A percentile compares a stretch with the other conserved stretches of the same genome.
These are phyloP conservation scores for Erynnis tages DNA, from an alignment of 2,888 invertebrate species.

Conservation along the genomic window DNA sequence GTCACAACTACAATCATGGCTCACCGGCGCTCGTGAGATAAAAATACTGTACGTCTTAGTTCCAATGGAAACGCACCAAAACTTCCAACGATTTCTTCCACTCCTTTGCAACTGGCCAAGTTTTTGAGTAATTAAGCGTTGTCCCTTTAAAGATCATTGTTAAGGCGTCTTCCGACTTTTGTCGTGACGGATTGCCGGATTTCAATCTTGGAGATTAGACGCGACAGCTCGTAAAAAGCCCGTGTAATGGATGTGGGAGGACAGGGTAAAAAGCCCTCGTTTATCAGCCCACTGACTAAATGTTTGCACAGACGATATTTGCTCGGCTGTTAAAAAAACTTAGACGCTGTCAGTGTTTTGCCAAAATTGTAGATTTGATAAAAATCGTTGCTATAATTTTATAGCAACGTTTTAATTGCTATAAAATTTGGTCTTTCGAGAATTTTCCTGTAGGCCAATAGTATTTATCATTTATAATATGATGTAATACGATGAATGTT, in stretches of 20 bases:
- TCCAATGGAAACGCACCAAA: slow-evolving; percentile 4
- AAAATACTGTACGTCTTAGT: too few relatives aligned
- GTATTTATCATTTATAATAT: too few relatives aligned
- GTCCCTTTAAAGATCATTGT: slow-evolving; percentile 40
- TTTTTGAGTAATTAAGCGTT: slow-evolving; percentile 53
- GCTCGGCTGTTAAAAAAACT: too few relatives aligned
- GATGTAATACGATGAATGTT: too few relatives aligned
- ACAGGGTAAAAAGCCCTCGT: slow-evolving; percentile 27
- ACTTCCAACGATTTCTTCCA: slow-evolving; percentile 28
- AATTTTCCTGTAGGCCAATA: too few relatives aligned
- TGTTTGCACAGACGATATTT: slow-evolving; percentile 10
- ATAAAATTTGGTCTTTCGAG: too few relatives aligned
- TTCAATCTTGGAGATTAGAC: slow-evolving; percentile 27
- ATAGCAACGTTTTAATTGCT: too few relatives aligned
- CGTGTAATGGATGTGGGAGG: slow-evolving; percentile 18
- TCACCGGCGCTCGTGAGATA: too few relatives aligned
- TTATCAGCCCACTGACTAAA: slow-evolving; percentile 12
- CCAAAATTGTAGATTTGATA: too few relatives aligned
- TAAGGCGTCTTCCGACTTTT: slow-evolving; percentile 15
- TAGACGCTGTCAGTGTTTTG: too few relatives aligned
- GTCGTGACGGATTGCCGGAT: slow-evolving; percentile 21
- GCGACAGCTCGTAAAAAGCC: slow-evolving; percentile 18
- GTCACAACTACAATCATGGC: too few relatives aligned
- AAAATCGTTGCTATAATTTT: too few relatives aligned
- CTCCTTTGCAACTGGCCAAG: slow-evolving; percentile 49